phyloP scores from a whole-genome alignment of 2,797 vertebrate species.

The Hoplostethus atlanticus region DNA sequence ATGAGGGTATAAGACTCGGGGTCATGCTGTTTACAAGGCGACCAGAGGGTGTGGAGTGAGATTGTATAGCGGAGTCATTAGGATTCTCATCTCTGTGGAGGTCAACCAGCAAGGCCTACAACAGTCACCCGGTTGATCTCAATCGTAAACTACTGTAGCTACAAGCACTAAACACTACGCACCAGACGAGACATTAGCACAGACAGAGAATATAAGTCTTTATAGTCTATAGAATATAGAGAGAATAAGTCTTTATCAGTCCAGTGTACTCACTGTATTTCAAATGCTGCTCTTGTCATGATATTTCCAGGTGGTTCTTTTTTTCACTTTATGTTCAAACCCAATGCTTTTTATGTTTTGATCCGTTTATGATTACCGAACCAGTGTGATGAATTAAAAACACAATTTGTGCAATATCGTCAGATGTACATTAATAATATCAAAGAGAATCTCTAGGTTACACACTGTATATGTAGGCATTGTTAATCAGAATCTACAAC shows the following conservation, averaged over 20 bases:
- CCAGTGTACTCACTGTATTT: constrained; percentile 27
- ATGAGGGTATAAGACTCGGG: neutral
- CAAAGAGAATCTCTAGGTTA: neutral
- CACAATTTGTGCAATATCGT: constrained; percentile 55
- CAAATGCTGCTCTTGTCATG: constrained; percentile 28
- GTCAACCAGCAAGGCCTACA: constrained; percentile 20
- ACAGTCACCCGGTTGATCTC: constrained; percentile 25
- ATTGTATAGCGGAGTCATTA: constrained; percentile 12
- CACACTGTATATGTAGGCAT: constrained; percentile 16
- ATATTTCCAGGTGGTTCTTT: constrained; percentile 10
- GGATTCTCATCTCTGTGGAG: constrained; percentile 22
- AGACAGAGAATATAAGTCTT: neutral
- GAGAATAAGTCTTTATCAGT: neutral
- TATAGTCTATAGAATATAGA: neutral
- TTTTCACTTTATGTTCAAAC: constrained; percentile 14
- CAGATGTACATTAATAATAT: constrained; percentile 34
- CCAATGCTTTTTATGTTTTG: constrained; percentile 18
- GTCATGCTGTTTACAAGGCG: constrained; percentile 29
- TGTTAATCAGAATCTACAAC: constrained; percentile 16
- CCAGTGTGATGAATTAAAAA: constrained; percentile 28
- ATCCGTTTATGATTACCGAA: constrained; percentile 29
- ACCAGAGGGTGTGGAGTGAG: neutral
- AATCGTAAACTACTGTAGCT: neutral
- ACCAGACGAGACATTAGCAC: too few species aligned
- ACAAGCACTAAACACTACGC: neutral